Evolutionary conservation across 2,888 invertebrate species (phyloP), one percentile per base, ranked within the genome.

Genomic region (Cataglyphis albicans): DNA sequence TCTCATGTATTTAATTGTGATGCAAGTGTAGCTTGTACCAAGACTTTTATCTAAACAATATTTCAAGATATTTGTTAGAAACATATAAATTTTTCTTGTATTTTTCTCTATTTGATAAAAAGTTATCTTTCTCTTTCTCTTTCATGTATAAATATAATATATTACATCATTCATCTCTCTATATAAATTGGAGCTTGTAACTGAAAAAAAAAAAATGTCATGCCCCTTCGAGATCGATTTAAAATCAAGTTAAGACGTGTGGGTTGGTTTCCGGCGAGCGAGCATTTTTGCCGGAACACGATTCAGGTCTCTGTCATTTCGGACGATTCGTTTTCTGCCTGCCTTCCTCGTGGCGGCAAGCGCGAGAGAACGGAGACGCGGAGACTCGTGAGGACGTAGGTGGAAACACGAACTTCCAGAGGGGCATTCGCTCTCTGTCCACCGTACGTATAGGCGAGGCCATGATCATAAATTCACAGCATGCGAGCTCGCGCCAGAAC

Each of bases 381-480:
- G 65, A 72, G 67, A 41, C n/a, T 29, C 52, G 75, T 48, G 63
- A 55, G 35, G 35, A 86, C 88, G 89, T 90, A 90, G 90, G 90
- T 89, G 90, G 90, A 85, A 87, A 89, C 90, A 90, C 89, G 89
- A 86, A 89, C 88, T 89, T 87, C 87, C 87, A 87, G 81, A 83
- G 85, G 84, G 83, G 75, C 73, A 70, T 52, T 65, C 65, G 59
- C 61, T 78, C 78, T 64, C 70, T 48, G 75, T 82, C 83, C 63
- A 70, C 82, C 81, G 29, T 67, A 67, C 81, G 81, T 88, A 86
- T 82, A 82, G 85, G 84, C 87, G 55, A 75, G 84, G 68, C 83
- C 83, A 83, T 81, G 86, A 82, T 84, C 88, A 90, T 91, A 91
- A 91, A 91, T 91, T 91, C 91, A 89, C 91, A 91, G 91, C 91